These are phyloP conservation scores for Pipistrellus kuhlii DNA, from an alignment of 2,797 vertebrate species.

Conservation along the genomic window DNA sequence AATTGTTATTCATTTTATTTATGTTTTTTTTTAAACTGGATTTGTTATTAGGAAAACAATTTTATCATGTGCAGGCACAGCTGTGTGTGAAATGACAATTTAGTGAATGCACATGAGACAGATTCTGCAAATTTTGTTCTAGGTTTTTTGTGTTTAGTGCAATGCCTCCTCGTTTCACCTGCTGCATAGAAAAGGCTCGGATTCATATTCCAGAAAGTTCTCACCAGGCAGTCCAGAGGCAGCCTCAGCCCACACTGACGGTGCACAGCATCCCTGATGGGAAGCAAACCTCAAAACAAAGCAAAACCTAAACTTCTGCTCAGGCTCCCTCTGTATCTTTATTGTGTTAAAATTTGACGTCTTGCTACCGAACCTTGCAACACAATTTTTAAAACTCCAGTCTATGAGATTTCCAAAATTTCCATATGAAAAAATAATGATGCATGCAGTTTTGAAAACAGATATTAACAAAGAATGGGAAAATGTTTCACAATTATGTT, in stretches of 20 bases:
- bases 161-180: not conserved
- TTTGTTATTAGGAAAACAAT: constrained; percentile 58
- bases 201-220: not conserved
- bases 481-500: not conserved
- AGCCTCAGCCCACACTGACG: not conserved
- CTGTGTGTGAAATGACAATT: constrained; percentile 36
- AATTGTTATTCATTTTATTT: constrained; percentile 44
- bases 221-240: not conserved
- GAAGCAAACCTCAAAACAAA: not conserved
- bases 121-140: not conserved
- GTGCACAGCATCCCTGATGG: not conserved
- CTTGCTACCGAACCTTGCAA: not conserved
- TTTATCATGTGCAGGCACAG: constrained; percentile 56
- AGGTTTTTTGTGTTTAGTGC: not conserved
- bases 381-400: not conserved
- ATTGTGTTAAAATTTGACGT: not conserved
- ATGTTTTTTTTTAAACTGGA: not conserved
- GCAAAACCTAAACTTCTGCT: not conserved
- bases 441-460: not conserved
- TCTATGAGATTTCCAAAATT: not conserved
- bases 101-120: not conserved
- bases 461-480: not conserved
- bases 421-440: constrained; percentile 13
- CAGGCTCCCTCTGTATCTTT: not conserved
- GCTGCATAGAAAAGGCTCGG: not conserved